phyloP scores from a whole-genome alignment of 2,113 vertebrate genomes.

The Pampusana beccarii region DNA sequence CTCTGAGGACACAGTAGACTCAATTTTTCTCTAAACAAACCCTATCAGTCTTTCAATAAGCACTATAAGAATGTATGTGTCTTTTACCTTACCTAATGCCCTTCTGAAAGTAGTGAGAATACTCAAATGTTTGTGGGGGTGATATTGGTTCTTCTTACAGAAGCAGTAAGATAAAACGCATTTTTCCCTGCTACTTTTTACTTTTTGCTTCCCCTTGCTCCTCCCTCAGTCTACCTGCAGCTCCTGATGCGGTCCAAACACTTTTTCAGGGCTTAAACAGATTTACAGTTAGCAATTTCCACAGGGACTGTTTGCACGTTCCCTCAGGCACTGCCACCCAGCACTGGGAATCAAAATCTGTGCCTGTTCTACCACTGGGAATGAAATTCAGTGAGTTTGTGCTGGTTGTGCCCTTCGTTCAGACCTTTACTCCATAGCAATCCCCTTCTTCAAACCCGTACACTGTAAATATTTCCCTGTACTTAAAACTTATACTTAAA shows the following conservation, averaged over 20 bases:
- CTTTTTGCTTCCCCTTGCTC: neutral
- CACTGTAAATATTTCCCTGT: neutral
- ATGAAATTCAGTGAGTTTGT: neutral
- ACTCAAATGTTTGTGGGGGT: neutral
- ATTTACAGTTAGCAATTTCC: conserved; percentile 20
- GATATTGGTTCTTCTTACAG: neutral
- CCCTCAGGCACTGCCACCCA: neutral
- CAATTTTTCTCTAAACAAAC: neutral
- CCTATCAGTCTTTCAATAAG: neutral
- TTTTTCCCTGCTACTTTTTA: neutral
- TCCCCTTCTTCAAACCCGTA: neutral
- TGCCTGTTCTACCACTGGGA: neutral
- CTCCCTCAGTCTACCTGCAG: neutral
- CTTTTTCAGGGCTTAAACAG: conserved; percentile 11
- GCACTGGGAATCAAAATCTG: neutral
- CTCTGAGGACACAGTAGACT: neutral
- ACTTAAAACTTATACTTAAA: neutral
- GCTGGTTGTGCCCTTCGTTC: neutral
- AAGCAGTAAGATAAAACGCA: neutral
- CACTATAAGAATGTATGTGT: neutral
- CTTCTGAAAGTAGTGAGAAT: neutral
- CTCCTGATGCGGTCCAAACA: neutral
- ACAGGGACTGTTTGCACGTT: neutral
- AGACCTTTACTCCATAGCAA: neutral
- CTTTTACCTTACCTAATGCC: neutral